A percentile compares a stretch with the other conserved stretches of the same genome.
These are phyloP conservation scores for Chelon labrosus DNA, from an alignment of 2,797 vertebrate genomes.

Conservation along the genomic window DNA sequence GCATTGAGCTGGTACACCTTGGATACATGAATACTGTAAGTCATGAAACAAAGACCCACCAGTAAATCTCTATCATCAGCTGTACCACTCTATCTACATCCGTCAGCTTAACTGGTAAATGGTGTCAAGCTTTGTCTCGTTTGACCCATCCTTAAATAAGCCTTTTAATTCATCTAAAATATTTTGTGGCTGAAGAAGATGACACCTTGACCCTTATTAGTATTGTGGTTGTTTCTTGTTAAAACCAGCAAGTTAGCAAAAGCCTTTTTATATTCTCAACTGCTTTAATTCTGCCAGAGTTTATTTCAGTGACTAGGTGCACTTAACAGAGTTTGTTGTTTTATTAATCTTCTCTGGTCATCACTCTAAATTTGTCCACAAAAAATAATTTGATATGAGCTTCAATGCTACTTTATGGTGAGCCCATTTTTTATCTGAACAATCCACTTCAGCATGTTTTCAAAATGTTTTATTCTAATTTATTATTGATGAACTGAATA, in stretches of 20 bases:
- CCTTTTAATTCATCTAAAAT: conserved; percentile 1
- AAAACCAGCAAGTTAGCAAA: background rate
- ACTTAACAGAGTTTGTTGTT: conserved; percentile 18
- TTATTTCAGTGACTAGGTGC: conserved; percentile 7
- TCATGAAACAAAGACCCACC: background rate
- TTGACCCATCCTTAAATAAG: background rate
- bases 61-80: background rate
- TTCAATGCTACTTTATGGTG: background rate
- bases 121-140: background rate
- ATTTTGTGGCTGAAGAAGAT: background rate
- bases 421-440: background rate
- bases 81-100: background rate
- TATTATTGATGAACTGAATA: too few species aligned
- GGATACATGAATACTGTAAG: too few species aligned
- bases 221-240: background rate
- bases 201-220: background rate
- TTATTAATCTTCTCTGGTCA: conserved; percentile 24
- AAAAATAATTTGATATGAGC: conserved; percentile 10
- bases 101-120: background rate
- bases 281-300: conserved; percentile 24
- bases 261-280: conserved; percentile 15
- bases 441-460: background rate
- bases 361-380: background rate
- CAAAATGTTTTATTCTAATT: background rate
- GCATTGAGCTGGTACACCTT: background rate